Percentiles rank a stretch among this genome's conserved stretches.
Evolutionary conservation across 2,888 invertebrate species (phyloP).

Genomic region (Tyria jacobaeae): DNA sequence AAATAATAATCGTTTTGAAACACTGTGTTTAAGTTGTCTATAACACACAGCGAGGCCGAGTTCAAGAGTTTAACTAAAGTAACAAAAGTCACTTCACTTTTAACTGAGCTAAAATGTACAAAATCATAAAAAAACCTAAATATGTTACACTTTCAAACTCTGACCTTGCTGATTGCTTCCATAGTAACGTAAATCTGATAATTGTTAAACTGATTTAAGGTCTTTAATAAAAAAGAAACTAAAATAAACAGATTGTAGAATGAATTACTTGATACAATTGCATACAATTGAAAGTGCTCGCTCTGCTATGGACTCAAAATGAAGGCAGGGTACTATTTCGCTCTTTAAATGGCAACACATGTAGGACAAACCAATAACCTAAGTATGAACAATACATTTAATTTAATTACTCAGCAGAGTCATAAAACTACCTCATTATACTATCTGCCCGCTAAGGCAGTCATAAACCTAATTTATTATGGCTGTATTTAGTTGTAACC

Average conservation of each 20-base stretch:
- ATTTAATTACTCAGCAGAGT: constrained; percentile 40
- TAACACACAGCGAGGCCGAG: constrained; percentile 65
- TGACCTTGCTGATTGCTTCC: constrained; percentile 45
- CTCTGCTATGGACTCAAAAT: constrained; percentile 39
- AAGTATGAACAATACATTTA: constrained; percentile 47
- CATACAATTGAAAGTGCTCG: constrained; percentile 14
- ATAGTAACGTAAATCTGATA: constrained; percentile 24
- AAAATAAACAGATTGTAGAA: neutral
- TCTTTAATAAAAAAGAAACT: constrained; percentile 6
- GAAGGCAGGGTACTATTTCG: constrained; percentile 28
- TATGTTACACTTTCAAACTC: constrained; percentile 71
- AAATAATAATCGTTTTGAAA: too few relatives aligned
- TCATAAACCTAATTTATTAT: constrained; percentile 52
- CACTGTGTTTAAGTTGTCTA: too few relatives aligned
- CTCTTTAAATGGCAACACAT: constrained; percentile 72
- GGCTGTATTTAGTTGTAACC: constrained; percentile 45
- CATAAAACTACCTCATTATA: constrained; percentile 63
- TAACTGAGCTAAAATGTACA: constrained; percentile 1
- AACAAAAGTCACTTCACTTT: constrained; percentile 4
- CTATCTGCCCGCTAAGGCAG: constrained; percentile 53
- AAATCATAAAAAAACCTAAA: constrained; percentile 9
- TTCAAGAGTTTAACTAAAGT: constrained; percentile 74
- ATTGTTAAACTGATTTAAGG: neutral
- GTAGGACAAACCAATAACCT: constrained; percentile 57
- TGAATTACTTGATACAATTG: neutral